A percentile compares a stretch with the other conserved stretches of the same genome.
Conservation (phyloP, 2,113 vertebrate species). For the Phaethornis superciliosus region DNA sequence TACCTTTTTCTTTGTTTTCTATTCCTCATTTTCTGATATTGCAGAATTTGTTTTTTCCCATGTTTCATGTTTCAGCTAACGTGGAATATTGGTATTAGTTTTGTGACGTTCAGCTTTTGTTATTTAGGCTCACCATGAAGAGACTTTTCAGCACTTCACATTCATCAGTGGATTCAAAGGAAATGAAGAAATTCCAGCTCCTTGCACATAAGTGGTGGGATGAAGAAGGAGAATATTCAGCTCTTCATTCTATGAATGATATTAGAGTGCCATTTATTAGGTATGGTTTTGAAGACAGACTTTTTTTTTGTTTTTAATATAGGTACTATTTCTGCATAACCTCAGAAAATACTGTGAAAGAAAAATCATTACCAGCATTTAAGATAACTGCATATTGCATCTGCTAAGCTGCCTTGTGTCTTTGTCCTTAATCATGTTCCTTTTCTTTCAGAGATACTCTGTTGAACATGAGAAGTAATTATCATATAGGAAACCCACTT, state of each 20-base stretch:
- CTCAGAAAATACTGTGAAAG: not conserved
- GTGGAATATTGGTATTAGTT: not conserved
- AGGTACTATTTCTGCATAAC: not conserved
- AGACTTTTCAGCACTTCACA: constrained; percentile 70
- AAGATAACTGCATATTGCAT: not conserved
- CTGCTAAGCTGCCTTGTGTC: not conserved
- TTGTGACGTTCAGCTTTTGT: not conserved
- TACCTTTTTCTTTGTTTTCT: not conserved
- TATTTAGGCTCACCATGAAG: constrained; percentile 35
- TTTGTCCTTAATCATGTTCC: not conserved
- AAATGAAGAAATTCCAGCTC: constrained; percentile 87
- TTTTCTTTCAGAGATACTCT: constrained; percentile 86
- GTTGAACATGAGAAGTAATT: constrained; percentile 79
- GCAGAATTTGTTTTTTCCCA: not conserved
- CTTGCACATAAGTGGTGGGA: constrained; percentile 94
- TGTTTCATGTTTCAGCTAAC: not conserved
- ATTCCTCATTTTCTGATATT: not conserved
- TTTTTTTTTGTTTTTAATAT: not conserved
- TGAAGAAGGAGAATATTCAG: constrained; percentile 85
- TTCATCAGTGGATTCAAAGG: constrained; percentile 85
- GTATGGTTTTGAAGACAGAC: constrained; percentile 64
- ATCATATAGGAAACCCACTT: constrained; percentile 83
- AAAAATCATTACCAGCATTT: not conserved
- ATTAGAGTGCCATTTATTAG: constrained; percentile 95
- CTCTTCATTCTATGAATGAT: constrained; percentile 94